Conservation (phyloP, 2,888 invertebrate genomes). For the Eristalis tenax region DNA sequence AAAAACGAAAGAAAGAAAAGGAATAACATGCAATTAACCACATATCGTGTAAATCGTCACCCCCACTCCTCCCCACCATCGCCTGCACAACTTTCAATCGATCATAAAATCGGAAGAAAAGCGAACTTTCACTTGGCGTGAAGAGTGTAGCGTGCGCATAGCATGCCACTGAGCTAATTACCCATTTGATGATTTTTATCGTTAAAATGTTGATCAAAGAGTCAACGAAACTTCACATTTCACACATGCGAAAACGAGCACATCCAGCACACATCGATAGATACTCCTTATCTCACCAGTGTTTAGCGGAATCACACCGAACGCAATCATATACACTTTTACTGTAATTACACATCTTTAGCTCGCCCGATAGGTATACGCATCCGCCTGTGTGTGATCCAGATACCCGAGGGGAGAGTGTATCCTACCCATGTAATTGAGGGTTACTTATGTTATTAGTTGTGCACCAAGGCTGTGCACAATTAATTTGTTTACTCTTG, state of each 20-base stretch:
- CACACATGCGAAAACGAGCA: background rate
- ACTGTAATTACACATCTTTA: constrained; percentile 40
- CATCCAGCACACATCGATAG: background rate
- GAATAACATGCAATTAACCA: constrained; percentile 31
- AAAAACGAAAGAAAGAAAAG: constrained; percentile 14
- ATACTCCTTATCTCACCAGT: constrained; percentile 38
- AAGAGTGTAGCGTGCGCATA: constrained; percentile 36
- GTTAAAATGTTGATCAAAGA: constrained; percentile 39
- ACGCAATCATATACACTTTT: constrained; percentile 27
- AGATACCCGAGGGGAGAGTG: background rate
- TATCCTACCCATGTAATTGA: background rate
- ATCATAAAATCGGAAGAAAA: constrained; percentile 12
- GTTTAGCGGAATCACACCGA: constrained; percentile 10
- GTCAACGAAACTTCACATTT: constrained; percentile 33
- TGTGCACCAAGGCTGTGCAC: constrained; percentile 45
- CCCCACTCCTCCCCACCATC: background rate
- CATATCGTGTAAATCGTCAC: constrained; percentile 34
- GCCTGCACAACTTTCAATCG: constrained; percentile 27
- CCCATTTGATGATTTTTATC: constrained; percentile 54
- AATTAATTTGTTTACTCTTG: constrained; percentile 48
- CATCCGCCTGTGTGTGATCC: background rate
- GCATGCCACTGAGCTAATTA: constrained; percentile 60
- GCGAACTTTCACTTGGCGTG: constrained; percentile 66
- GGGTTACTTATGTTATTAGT: constrained; percentile 17
- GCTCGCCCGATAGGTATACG: background rate